phyloP scores from a whole-genome alignment of 2,888 invertebrate species.

The Sphaerophoria taeniata region DNA sequence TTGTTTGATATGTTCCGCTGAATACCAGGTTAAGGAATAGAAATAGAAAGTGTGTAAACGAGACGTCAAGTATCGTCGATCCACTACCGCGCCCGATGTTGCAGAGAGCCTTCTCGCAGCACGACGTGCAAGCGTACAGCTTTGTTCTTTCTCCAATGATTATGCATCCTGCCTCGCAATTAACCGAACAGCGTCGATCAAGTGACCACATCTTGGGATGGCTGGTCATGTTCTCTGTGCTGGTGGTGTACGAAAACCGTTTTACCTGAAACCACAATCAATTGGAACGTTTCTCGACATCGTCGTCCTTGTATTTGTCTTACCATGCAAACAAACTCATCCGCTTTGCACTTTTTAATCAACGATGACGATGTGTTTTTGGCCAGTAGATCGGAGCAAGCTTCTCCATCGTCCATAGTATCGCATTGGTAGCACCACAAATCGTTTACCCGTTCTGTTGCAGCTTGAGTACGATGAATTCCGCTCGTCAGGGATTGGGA shows the following conservation, averaged over 20 bases:
- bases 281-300: neutral
- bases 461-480: slow-evolving; percentile 91
- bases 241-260: slow-evolving; percentile 92
- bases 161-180: slow-evolving; percentile 94
- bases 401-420: slow-evolving; percentile 89
- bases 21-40: slow-evolving; percentile 33
- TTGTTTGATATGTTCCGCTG: slow-evolving; percentile 54
- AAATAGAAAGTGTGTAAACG: slow-evolving; percentile 11
- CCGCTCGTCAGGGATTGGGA: slow-evolving; percentile 84
- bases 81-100: slow-evolving; percentile 87
- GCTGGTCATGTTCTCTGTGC: slow-evolving; percentile 90
- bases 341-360: slow-evolving; percentile 90
- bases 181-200: slow-evolving; percentile 91
- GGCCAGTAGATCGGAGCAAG: slow-evolving; percentile 87
- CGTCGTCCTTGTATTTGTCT: slow-evolving; percentile 68
- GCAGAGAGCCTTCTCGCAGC: slow-evolving; percentile 91
- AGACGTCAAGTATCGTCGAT: slow-evolving; percentile 13
- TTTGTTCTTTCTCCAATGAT: slow-evolving; percentile 95
- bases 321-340: slow-evolving; percentile 91
- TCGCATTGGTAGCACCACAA: slow-evolving; percentile 92
- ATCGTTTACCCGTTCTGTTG: slow-evolving; percentile 89
- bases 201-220: slow-evolving; percentile 92
- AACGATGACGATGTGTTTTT: slow-evolving; percentile 85
- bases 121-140: slow-evolving; percentile 93
- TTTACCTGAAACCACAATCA: slow-evolving; percentile 84